Percentiles rank a stretch among this genome's conserved stretches.
These are phyloP conservation scores for Andrena bicolor DNA, from an alignment of 2,888 invertebrate species.

Conservation along the genomic window DNA sequence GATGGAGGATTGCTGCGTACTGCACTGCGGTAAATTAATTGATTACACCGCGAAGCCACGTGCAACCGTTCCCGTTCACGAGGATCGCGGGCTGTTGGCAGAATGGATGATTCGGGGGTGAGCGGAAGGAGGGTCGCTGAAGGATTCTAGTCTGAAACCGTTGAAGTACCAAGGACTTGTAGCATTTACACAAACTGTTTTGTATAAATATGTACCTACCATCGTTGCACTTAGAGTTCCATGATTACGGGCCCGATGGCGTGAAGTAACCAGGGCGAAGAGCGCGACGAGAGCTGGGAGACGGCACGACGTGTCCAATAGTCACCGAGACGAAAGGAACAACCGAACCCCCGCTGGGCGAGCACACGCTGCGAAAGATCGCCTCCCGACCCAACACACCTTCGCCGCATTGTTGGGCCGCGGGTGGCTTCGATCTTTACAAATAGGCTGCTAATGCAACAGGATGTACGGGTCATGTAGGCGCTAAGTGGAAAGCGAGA, in stretches of 20 bases:
- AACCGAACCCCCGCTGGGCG: constrained; percentile 68
- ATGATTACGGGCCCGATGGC: background rate
- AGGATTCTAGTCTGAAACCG: background rate
- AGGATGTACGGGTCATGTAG: constrained; percentile 59
- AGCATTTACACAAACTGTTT: no score
- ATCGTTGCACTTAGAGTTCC: no score
- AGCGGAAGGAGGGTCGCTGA: background rate
- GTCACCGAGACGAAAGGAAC: constrained; percentile 62
- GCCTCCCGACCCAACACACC: constrained; percentile 67
- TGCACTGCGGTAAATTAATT: constrained; percentile 73
- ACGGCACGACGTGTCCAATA: constrained; percentile 42
- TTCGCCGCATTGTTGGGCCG: constrained; percentile 71
- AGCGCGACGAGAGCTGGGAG: constrained; percentile 21
- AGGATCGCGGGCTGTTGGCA: constrained; percentile 27
- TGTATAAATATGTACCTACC: no score
- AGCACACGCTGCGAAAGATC: constrained; percentile 75
- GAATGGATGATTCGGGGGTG: constrained; percentile 11
- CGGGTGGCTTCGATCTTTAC: constrained; percentile 77
- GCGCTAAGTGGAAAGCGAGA: constrained; percentile 67
- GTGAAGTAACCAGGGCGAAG: constrained; percentile 33
- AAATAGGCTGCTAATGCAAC: constrained; percentile 77
- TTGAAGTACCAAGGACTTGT: background rate
- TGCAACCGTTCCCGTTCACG: constrained; percentile 65
- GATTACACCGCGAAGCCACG: constrained; percentile 71
- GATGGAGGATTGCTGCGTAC: constrained; percentile 61